Evolutionary conservation across 2,113 vertebrate species (phyloP).

Genomic region (Mirza zaza): DNA sequence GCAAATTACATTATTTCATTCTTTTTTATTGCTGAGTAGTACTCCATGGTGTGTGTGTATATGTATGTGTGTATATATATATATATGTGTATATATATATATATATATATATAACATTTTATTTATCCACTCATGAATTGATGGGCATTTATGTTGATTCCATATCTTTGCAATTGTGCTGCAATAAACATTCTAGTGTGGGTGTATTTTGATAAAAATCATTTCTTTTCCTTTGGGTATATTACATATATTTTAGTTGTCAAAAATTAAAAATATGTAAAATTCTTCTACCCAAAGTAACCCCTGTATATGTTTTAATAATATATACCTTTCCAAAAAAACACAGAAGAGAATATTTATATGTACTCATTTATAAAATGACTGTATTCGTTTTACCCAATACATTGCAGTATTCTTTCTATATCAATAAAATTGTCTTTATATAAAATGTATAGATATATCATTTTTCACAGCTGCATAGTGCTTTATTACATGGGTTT

Average conservation of each 20-base stretch:
- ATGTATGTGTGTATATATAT: too few relatives aligned
- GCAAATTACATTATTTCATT: too few relatives aligned
- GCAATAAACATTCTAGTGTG: too few relatives aligned
- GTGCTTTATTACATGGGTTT: neutral
- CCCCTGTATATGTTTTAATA: neutral
- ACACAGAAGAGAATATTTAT: neutral
- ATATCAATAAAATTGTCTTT: conserved; percentile 14
- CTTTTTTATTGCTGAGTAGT: too few relatives aligned
- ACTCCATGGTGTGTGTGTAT: too few relatives aligned
- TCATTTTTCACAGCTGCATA: neutral
- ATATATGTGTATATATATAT: too few relatives aligned
- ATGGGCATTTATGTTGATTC: too few relatives aligned
- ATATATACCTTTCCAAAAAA: neutral
- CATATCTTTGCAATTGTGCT: too few relatives aligned
- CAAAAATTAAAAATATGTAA: neutral
- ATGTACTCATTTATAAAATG: neutral
- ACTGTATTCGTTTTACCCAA: neutral
- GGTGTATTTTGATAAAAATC: too few relatives aligned
- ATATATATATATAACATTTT: too few relatives aligned
- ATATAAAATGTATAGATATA: neutral
- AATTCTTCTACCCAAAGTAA: neutral
- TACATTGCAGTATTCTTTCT: neutral
- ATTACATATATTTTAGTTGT: neutral
- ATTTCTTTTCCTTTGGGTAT: neutral
- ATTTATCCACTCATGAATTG: too few relatives aligned